Evolutionary conservation across 2,888 invertebrate genomes (phyloP).

Genomic region (Thera obeliscata): DNA sequence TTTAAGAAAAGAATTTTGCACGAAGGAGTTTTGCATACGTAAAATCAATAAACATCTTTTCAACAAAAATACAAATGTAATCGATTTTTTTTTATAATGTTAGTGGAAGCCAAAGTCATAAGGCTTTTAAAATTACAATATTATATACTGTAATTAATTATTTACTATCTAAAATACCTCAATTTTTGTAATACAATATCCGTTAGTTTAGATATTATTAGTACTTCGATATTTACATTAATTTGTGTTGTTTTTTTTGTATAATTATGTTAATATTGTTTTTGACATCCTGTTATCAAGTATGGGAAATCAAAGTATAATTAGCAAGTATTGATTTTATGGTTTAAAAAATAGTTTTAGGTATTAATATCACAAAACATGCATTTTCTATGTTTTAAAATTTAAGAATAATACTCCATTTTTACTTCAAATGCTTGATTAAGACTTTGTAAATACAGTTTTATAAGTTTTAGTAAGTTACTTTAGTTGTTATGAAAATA

Average conservation of each 20-base stretch:
- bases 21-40: neutral
- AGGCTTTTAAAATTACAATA: neutral
- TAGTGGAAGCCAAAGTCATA: neutral
- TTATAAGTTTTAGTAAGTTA: neutral
- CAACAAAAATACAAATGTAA: neutral
- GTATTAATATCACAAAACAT: conserved; percentile 3
- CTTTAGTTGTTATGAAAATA: too few species aligned
- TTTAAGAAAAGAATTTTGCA: too few species aligned
- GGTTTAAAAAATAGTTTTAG: neutral
- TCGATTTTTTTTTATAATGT: too few species aligned
- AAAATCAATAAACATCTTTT: too few species aligned
- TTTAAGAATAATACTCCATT: neutral
- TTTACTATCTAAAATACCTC: neutral
- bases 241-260: too few species aligned
- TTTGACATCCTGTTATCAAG: too few species aligned
- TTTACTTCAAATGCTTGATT: neutral
- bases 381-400: neutral
- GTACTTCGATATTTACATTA: too few species aligned
- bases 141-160: neutral
- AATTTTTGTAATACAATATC: neutral
- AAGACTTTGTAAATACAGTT: neutral
- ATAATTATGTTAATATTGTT: too few species aligned
- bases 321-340: too few species aligned
- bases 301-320: too few species aligned
- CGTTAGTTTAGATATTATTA: neutral